Evolutionary conservation across 2,797 vertebrate genomes (phyloP), one percentile per base, ranked within the genome.

Genomic region (Hipposideros larvatus): DNA sequence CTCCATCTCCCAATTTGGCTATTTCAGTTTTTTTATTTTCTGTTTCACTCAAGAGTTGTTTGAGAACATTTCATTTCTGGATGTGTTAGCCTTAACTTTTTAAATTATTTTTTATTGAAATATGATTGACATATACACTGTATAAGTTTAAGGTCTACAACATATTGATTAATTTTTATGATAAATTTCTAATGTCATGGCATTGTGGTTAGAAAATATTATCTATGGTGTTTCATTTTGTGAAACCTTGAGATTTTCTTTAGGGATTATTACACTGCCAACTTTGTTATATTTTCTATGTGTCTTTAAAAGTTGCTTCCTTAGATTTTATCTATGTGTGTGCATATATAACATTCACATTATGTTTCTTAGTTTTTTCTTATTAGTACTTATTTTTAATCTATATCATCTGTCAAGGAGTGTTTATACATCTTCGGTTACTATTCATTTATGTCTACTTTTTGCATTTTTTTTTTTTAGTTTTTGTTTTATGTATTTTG

Each of bases 21-120:
- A 26, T 82, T 94, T 95, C 11, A 51, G 26, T 51, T 63, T 91
- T 37, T 83, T 83, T 48, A 46, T 96, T 84, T 95, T 18, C 68
- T 86, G 3, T 89, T 87, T 88, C n/a, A 87, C 4, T 90, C 15
- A 55, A 87, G 26, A 61, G 8, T 95, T 91, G 26, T 75, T 87
- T 78, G 57, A 70, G 53, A 89, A 43, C 78, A 14, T 77, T 80
- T 71, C 43, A 77, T 46, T 89, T 93, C 37, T 86, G 68, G 43
- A 57, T 74, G 14, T 51, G 16, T 88, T 80, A 74, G 2, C 53
- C n/a, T 95, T 75, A 75, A 71, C 80, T 96, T 77, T 87, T 70
- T 55, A 11, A 55, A 46, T 87, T 84, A 43, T 84, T 68, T 86
- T 78, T 51, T 80, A 70, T 70, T 90, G 85, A 73, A 16, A 73